Conservation (phyloP, 1,140 invertebrate species). For the Elymnias hypermnestra region DNA sequence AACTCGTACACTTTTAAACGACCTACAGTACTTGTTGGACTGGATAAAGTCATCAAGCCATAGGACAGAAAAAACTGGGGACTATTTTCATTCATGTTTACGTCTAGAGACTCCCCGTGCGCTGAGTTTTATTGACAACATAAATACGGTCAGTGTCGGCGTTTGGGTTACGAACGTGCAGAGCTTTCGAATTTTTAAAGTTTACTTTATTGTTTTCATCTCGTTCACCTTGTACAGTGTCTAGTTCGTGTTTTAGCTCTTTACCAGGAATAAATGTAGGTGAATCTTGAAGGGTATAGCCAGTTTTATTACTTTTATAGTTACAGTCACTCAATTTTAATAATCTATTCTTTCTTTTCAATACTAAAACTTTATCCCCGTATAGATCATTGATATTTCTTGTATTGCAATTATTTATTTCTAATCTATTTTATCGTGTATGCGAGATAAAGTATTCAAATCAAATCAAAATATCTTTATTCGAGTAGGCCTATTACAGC, state of each 20-base stretch:
- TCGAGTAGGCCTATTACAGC: too few species aligned
- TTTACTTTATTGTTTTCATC: constrained; percentile 23
- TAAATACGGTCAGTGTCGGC: constrained; percentile 40
- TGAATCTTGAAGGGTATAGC: background rate
- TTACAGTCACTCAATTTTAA: too few species aligned
- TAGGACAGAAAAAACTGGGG: constrained; percentile 30
- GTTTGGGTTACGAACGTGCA: constrained; percentile 32
- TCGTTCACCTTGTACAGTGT: constrained; percentile 3
- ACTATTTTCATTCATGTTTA: constrained; percentile 62
- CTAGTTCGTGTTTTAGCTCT: background rate
- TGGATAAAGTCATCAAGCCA: constrained; percentile 26
- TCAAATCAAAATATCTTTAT: too few species aligned
- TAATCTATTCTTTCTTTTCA: too few species aligned
- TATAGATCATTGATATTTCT: too few species aligned
- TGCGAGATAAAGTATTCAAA: too few species aligned
- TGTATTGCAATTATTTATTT: too few species aligned
- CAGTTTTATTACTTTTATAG: background rate
- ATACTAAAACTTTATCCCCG: too few species aligned
- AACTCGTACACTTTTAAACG: constrained; percentile 8
- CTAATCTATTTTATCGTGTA: too few species aligned
- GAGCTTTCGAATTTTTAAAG: constrained; percentile 28
- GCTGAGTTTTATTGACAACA: constrained; percentile 57
- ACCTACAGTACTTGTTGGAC: constrained; percentile 15
- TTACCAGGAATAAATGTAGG: constrained; percentile 1
- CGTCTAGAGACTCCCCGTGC: constrained; percentile 49